phyloP scores from a whole-genome alignment of 2,113 vertebrate genomes.

The Murina feae region DNA sequence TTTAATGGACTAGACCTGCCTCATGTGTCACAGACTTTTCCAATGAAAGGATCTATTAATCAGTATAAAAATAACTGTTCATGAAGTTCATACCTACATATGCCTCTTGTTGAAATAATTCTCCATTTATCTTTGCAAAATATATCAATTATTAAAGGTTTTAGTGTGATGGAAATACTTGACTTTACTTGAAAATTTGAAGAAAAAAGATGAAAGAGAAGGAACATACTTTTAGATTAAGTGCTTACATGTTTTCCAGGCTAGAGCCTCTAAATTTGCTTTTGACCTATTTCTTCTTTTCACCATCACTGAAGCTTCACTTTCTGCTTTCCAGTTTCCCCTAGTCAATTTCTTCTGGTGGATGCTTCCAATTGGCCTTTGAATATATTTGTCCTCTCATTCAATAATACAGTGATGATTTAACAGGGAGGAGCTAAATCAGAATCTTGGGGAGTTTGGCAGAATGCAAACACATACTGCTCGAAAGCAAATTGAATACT shows the following conservation, averaged over 20 bases:
- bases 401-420: background rate
- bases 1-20: conserved; percentile 32
- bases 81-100: background rate
- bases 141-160: background rate
- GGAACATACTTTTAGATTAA: background rate
- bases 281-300: background rate
- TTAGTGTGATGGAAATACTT: background rate
- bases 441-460: background rate
- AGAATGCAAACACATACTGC: background rate
- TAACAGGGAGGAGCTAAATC: background rate
- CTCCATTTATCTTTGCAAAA: conserved; percentile 21
- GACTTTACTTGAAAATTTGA: background rate
- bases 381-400: background rate
- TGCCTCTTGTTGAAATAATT: background rate
- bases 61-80: background rate
- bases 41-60: conserved; percentile 22
- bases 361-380: background rate
- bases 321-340: background rate
- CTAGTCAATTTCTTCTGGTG: background rate
- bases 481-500: background rate
- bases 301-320: background rate
- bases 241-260: background rate
- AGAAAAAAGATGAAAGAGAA: background rate
- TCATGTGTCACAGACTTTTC: background rate
- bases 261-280: background rate